These are phyloP conservation scores for Parnassius smintheus DNA, from an alignment of 2,888 invertebrate genomes.

Conservation along the genomic window DNA sequence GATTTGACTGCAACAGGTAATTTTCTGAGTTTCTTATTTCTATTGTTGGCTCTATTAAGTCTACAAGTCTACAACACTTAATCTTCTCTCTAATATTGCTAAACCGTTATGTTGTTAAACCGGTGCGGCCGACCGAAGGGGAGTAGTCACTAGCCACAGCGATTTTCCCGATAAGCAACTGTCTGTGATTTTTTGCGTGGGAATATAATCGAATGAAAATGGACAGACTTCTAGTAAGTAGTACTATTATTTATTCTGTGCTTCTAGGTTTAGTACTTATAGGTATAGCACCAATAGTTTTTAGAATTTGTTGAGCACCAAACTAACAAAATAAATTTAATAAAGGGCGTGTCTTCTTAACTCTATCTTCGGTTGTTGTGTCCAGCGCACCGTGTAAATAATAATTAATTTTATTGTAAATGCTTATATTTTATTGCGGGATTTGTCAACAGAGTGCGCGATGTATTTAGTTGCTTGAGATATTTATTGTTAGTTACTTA, in stretches of 20 bases:
- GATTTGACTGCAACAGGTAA: no score
- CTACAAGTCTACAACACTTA: no score
- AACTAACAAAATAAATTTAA: background rate
- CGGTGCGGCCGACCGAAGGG: no score
- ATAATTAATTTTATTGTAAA: constrained; percentile 82
- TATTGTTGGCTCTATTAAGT: no score
- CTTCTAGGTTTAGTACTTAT: no score
- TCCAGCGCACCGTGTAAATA: constrained; percentile 78
- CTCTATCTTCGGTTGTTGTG: constrained; percentile 50
- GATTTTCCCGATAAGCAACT: no score
- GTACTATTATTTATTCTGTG: no score
- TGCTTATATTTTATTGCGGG: constrained; percentile 81
- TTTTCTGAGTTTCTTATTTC: no score
- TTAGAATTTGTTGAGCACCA: background rate
- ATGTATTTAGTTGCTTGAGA: constrained; percentile 75
- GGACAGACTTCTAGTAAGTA: background rate
- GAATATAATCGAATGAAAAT: background rate
- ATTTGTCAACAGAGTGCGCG: constrained; percentile 80
- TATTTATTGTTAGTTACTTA: constrained; percentile 76
- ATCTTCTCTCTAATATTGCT: no score
- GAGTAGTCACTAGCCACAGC: no score
- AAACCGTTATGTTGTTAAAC: no score
- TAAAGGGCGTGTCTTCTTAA: constrained; percentile 45
- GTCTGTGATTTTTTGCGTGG: no score
- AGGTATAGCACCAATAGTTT: background rate